Percentiles rank a stretch among this genome's conserved stretches.
phyloP scores from a whole-genome alignment of 2,113 vertebrate genomes.

The Columba janthina region DNA sequence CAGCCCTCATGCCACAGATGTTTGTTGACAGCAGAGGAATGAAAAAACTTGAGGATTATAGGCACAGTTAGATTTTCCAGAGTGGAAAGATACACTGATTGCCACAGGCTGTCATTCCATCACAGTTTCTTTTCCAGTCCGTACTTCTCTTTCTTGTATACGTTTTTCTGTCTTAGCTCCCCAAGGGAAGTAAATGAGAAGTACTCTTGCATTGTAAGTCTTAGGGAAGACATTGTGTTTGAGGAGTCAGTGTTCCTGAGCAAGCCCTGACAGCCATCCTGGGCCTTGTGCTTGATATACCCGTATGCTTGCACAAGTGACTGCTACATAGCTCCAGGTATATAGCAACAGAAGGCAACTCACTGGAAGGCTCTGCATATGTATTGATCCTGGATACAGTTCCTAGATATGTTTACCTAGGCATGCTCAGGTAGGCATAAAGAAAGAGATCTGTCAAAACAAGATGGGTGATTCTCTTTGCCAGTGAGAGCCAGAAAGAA shows the following conservation, averaged over 20 bases:
- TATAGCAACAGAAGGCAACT: background rate
- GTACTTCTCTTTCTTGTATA: background rate
- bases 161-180: background rate
- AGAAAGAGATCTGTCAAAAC: background rate
- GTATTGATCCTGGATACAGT: background rate
- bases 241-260: background rate
- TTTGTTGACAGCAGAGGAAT: background rate
- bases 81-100: background rate
- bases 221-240: background rate
- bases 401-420: background rate
- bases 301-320: accelerated
- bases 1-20: background rate
- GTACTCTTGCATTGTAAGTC: background rate
- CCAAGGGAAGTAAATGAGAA: background rate
- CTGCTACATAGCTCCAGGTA: background rate
- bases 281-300: background rate
- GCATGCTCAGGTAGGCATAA: background rate
- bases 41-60: background rate
- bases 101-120: background rate
- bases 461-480: background rate
- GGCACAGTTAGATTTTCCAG: background rate
- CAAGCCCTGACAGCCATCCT: background rate
- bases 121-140: background rate
- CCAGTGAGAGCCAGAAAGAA: background rate
- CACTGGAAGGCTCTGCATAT: background rate